Conservation (phyloP, 2,113 vertebrate genomes). For the Daboia siamensis region DNA sequence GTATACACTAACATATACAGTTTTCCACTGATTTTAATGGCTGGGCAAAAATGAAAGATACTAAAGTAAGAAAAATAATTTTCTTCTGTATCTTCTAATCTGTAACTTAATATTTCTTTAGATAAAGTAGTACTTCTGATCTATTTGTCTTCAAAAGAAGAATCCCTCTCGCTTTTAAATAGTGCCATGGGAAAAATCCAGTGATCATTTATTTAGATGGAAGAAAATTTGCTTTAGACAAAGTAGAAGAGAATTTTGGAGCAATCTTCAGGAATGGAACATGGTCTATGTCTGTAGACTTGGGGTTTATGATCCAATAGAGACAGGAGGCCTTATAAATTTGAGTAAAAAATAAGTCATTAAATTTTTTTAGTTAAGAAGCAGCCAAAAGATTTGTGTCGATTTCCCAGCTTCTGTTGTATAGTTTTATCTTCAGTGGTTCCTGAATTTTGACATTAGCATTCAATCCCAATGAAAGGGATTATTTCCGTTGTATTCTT, state of each 20-base stretch:
- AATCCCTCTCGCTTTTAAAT: not conserved
- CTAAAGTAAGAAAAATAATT: too few relatives aligned
- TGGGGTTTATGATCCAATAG: not conserved
- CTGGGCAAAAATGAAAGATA: too few relatives aligned
- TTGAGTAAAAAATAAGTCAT: not conserved
- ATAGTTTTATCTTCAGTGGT: not conserved
- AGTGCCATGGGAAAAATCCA: not conserved
- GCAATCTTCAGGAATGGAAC: not conserved
- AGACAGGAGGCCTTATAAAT: not conserved
- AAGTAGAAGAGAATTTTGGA: not conserved
- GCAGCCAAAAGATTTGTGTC: not conserved
- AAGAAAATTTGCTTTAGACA: not conserved
- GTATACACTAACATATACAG: too few relatives aligned
- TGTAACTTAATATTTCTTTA: too few relatives aligned
- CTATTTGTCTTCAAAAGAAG: too few relatives aligned
- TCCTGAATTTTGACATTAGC: not conserved
- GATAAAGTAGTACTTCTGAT: too few relatives aligned
- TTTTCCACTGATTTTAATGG: too few relatives aligned
- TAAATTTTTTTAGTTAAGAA: not conserved
- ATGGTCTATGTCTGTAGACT: not conserved
- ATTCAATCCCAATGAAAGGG: too few relatives aligned
- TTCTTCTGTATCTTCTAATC: too few relatives aligned
- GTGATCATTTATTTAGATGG: not conserved
- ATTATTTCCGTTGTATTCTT: too few relatives aligned
- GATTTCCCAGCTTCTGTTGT: not conserved